Evolutionary conservation across 2,797 vertebrate species (phyloP), one percentile per base, ranked within the genome.

Genomic region (Eidolon dupreanum): DNA sequence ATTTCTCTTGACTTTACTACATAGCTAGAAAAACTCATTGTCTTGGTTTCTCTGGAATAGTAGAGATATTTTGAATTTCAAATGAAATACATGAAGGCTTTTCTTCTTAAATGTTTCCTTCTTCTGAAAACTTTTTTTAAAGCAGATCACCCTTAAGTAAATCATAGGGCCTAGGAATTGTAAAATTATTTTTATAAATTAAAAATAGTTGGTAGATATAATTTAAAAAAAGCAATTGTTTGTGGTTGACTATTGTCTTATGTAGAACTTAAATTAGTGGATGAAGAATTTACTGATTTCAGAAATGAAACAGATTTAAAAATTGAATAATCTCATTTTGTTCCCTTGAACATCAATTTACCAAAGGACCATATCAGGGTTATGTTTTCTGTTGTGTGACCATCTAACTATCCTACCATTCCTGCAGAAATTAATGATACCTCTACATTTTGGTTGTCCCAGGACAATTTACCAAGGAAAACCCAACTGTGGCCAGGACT

Each of bases 251-350:
- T 87, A 6, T 65, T 88, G 43, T 92, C n/a, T 84, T 87, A 41
- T 13, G 8, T 41, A 22, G 59, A 78, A 85, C 28, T 9, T 13
- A 85, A 90, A 85, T 61, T 8, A 49, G 22, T 51, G 28, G 31
- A 26, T 66, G 16, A 81, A 84, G 41, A 91, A 83, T 38, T 81
- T 55, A 66, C 11, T 61, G 16, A 26, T 78, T 78, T 26, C 43
- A 66, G 49, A 93, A 89, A 66, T 31, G 4, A 93, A 86, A 15
- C 5, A 68, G 8, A 86, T 68, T 93, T 33, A 51, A 87, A 87
- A 59, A 26, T 31, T 12, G 4, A 59, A 77, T 74, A 28, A 51
- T 36, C 6, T 65, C 20, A 68, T 12, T 36, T 55, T 15, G 31
- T 65, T 63, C 31, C 16, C 28, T 41, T 77, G 12, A 94, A 75